Percentiles rank a stretch among this genome's conserved stretches.
phyloP scores from a whole-genome alignment of 2,113 vertebrate genomes.

The Sorex araneus region DNA sequence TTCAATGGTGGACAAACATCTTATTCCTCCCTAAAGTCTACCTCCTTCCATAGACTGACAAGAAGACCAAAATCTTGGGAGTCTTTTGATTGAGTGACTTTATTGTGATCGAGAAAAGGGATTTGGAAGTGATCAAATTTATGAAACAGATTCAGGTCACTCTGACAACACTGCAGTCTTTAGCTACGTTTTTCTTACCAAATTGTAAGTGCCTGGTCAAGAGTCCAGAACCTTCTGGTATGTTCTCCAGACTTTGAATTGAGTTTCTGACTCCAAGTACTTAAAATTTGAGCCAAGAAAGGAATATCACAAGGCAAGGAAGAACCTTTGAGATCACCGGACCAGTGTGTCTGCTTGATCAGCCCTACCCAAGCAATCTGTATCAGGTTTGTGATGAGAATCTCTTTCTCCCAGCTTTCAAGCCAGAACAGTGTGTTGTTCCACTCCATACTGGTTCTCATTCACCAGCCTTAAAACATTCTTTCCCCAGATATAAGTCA shows the following conservation, averaged over 20 bases:
- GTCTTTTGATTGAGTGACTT: not conserved
- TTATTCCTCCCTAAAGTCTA: not conserved
- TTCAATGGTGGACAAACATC: no score
- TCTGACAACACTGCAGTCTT: not conserved
- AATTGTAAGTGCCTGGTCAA: not conserved
- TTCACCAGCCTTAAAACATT: not conserved
- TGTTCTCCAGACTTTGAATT: not conserved
- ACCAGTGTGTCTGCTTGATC: not conserved
- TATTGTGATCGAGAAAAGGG: not conserved
- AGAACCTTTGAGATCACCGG: not conserved
- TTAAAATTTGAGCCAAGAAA: not conserved
- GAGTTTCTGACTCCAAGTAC: not conserved
- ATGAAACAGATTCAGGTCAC: not conserved
- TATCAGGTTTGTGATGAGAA: not conserved
- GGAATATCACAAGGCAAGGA: not conserved
- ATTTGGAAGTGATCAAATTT: not conserved
- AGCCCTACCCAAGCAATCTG: not conserved
- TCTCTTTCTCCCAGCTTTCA: not conserved
- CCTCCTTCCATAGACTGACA: not conserved
- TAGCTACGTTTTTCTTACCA: not conserved
- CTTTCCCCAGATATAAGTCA: not conserved
- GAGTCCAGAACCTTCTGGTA: not conserved
- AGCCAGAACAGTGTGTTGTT: not conserved
- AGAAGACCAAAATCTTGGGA: not conserved
- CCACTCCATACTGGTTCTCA: accelerated